phyloP scores from a whole-genome alignment of 1,140 invertebrate genomes.

The Philopotamus ludificatus region DNA sequence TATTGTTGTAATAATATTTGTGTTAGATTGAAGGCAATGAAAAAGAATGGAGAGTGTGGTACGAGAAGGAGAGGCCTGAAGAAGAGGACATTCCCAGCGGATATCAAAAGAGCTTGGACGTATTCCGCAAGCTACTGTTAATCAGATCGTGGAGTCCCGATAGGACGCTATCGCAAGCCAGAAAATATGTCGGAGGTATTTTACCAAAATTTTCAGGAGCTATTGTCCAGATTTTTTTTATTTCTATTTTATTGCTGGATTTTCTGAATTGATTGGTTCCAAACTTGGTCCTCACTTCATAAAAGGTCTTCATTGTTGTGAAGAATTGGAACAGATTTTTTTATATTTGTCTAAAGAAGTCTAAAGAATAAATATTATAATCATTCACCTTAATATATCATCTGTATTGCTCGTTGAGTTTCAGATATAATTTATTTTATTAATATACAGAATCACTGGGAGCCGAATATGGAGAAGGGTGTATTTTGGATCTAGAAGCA shows the following conservation, averaged over 20 bases:
- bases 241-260: too few relatives aligned
- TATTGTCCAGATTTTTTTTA: too few relatives aligned
- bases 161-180: conserved; percentile 88
- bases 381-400: not conserved
- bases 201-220: too few relatives aligned
- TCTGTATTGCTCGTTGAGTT: not conserved
- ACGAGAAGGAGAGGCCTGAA: conserved; percentile 92
- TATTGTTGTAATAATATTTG: conserved; percentile 10
- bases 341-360: too few relatives aligned
- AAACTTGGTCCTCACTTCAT: too few relatives aligned
- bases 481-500: conserved; percentile 86
- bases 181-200: conserved; percentile 81
- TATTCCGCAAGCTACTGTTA: conserved; percentile 85
- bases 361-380: too few relatives aligned
- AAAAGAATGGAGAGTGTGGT: conserved; percentile 90
- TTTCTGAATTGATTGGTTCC: too few relatives aligned
- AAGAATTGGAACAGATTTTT: too few relatives aligned
- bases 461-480: conserved; percentile 85
- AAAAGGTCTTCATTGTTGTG: too few relatives aligned
- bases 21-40: conserved; percentile 79
- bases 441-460: conserved; percentile 74
- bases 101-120: conserved; percentile 83
- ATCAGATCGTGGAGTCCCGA: conserved; percentile 95
- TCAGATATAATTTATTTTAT: not conserved
- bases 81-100: conserved; percentile 89